A percentile compares a stretch with the other conserved stretches of the same genome.
phyloP scores from a whole-genome alignment of 53 echinoderm and acorn worm species.

The Glandiceps talaboti region DNA sequence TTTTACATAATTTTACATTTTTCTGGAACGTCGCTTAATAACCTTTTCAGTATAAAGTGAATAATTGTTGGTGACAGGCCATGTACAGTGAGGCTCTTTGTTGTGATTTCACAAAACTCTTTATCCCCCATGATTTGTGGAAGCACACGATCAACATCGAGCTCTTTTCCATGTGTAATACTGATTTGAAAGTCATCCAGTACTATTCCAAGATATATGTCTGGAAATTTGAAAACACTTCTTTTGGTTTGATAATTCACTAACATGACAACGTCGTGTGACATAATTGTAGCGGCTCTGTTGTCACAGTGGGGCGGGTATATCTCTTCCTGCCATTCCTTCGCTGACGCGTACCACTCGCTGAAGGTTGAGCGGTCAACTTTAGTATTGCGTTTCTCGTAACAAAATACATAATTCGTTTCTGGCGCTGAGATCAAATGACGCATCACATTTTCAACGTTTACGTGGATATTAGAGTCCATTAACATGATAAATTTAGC shows the following conservation, averaged over 20 bases:
- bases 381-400: neutral
- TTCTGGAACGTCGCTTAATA: too few relatives aligned
- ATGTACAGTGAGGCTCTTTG: too few relatives aligned
- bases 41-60: too few relatives aligned
- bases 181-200: too few relatives aligned
- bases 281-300: neutral
- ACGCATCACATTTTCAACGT: neutral
- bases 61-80: too few relatives aligned
- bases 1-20: too few relatives aligned
- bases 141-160: too few relatives aligned
- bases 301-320: neutral
- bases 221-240: neutral
- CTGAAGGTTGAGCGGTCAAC: neutral
- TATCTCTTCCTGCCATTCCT: neutral
- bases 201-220: neutral
- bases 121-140: too few relatives aligned
- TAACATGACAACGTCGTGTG: neutral
- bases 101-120: too few relatives aligned
- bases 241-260: neutral
- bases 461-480: neutral
- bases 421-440: neutral
- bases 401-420: neutral
- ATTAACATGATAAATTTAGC: neutral
- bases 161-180: too few relatives aligned
- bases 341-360: neutral